Evolutionary conservation across 2,888 invertebrate species (phyloP).

Genomic region (Leucania comma): DNA sequence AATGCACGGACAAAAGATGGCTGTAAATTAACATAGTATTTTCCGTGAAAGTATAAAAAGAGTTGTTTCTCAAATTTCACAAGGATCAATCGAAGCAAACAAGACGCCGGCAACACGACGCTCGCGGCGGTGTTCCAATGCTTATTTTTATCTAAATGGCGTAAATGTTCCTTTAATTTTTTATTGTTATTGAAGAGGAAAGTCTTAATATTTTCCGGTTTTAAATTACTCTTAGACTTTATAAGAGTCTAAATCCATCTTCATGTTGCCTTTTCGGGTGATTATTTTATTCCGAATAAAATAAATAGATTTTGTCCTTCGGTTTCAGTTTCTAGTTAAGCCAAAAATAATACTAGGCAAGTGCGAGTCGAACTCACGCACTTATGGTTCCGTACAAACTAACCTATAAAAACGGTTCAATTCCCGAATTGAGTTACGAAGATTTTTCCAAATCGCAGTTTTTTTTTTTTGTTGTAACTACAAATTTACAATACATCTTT

Average conservation of each 20-base stretch:
- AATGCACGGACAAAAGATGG: neutral
- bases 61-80: constrained; percentile 43
- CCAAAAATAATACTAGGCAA: too few relatives aligned
- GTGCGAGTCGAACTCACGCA: too few relatives aligned
- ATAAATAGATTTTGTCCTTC: neutral
- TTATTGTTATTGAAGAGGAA: constrained; percentile 39
- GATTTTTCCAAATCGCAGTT: too few relatives aligned
- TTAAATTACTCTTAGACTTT: constrained; percentile 14
- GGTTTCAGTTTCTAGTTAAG: too few relatives aligned
- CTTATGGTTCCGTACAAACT: too few relatives aligned
- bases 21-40: constrained; percentile 14
- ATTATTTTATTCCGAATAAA: neutral
- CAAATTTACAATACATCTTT: too few relatives aligned
- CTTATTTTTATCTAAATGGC: constrained; percentile 55
- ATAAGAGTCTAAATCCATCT: neutral
- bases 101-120: constrained; percentile 41
- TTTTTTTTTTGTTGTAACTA: too few relatives aligned
- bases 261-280: neutral
- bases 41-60: constrained; percentile 15
- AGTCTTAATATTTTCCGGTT: constrained; percentile 22
- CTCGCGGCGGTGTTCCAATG: constrained; percentile 44
- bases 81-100: constrained; percentile 47
- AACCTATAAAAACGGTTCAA: too few relatives aligned
- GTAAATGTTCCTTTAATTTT: constrained; percentile 49
- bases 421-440: too few relatives aligned